Evolutionary conservation across 2,888 invertebrate species (phyloP).

Genomic region (Conchocele bisecta): DNA sequence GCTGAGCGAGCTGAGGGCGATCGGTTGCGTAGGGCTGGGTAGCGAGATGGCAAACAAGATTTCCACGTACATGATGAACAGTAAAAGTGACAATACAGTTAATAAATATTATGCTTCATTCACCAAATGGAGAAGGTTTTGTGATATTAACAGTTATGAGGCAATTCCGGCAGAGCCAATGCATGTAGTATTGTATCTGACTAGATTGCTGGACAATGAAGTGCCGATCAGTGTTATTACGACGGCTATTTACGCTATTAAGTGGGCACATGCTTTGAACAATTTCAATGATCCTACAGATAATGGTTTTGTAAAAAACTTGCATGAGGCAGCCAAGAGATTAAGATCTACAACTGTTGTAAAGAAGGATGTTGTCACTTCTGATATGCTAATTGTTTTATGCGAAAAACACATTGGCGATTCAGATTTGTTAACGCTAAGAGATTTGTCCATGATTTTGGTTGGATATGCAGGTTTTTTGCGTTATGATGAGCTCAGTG

Average conservation of each 20-base stretch:
- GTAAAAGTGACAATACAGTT: conserved; percentile 34
- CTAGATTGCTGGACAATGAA: conserved; percentile 26
- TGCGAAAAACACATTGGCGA: conserved; percentile 14
- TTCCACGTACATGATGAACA: conserved; percentile 10
- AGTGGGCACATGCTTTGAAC: conserved; percentile 41
- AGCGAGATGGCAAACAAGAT: conserved; percentile 14
- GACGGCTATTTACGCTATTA: conserved; percentile 20
- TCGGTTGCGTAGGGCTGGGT: neutral
- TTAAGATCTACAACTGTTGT: conserved; percentile 9
- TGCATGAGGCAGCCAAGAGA: conserved; percentile 38
- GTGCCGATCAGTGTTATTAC: conserved; percentile 25
- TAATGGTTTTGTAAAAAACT: conserved; percentile 40
- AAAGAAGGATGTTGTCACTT: conserved; percentile 39
- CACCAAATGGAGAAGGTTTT: conserved; percentile 37
- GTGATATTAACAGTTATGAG: neutral
- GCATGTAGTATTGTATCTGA: conserved; percentile 24
- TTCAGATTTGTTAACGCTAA: conserved; percentile 21
- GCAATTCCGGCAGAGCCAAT: conserved; percentile 34
- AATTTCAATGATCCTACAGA: conserved; percentile 32
- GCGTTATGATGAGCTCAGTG: conserved; percentile 17
- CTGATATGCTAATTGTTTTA: conserved; percentile 29
- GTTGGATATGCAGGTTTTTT: conserved; percentile 33
- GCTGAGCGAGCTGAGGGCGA: neutral
- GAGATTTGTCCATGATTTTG: conserved; percentile 43
- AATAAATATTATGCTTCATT: conserved; percentile 35